Conservation (phyloP, 1,140 invertebrate species). For the Drosophila prosaltans region DNA sequence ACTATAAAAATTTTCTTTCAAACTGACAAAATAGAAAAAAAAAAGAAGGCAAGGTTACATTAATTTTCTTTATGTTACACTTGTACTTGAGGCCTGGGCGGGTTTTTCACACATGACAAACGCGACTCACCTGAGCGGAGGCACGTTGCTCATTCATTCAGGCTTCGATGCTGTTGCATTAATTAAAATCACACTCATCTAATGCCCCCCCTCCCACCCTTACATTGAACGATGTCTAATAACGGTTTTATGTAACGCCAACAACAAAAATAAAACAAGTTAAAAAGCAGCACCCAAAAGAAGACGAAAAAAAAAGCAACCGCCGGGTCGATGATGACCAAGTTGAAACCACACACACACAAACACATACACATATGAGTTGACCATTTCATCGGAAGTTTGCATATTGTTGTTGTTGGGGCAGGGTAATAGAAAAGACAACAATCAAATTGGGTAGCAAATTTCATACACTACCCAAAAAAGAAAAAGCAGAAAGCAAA, state of each 20-base stretch:
- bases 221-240: constrained; percentile 59
- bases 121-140: constrained; percentile 31
- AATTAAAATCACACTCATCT: constrained; percentile 53
- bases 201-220: not conserved
- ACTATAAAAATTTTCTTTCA: not conserved
- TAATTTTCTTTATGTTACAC: constrained; percentile 63
- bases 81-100: constrained; percentile 33
- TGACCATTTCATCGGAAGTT: constrained; percentile 51
- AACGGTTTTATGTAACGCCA: constrained; percentile 72
- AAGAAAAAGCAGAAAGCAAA: constrained; percentile 24
- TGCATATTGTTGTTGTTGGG: constrained; percentile 32
- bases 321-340: constrained; percentile 40
- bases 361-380: not conserved
- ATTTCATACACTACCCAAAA: constrained; percentile 39
- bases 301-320: not conserved
- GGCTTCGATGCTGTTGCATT: constrained; percentile 56
- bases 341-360: not conserved
- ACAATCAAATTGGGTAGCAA: constrained; percentile 42
- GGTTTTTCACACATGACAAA: constrained; percentile 38
- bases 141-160: constrained; percentile 61
- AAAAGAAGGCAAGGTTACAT: constrained; percentile 39
- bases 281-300: constrained; percentile 46
- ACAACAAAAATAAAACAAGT: not conserved
- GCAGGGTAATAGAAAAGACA: constrained; percentile 7
- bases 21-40: constrained; percentile 27